phyloP scores from a whole-genome alignment of 2,888 invertebrate genomes.

The Sthenelais limicola region DNA sequence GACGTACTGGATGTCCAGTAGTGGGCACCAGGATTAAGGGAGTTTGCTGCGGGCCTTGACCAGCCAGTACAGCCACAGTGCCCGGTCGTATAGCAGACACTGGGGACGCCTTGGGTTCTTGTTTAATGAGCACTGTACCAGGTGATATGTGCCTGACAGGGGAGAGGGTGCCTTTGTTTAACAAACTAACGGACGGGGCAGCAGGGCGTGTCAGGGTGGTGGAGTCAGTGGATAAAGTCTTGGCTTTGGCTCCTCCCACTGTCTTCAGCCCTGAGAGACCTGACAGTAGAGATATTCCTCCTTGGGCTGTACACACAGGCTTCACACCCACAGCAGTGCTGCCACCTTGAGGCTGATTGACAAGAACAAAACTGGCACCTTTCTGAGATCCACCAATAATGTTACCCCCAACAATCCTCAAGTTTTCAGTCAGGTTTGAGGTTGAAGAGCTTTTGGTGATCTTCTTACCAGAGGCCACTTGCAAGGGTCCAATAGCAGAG shows the following conservation, averaged over 20 bases:
- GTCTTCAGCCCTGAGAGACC: not conserved
- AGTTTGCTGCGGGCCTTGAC: not conserved
- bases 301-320: not conserved
- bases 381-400: not conserved
- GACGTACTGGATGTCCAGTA: not conserved
- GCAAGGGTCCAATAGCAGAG: not conserved
- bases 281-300: constrained; percentile 18
- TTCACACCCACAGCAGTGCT: not conserved
- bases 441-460: not conserved
- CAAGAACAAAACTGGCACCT: constrained; percentile 9
- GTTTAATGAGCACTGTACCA: constrained; percentile 5
- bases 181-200: not conserved
- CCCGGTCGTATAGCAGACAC: not conserved
- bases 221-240: not conserved
- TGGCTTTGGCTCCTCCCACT: not conserved
- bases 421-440: not conserved
- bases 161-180: not conserved
- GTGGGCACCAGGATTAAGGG: constrained; percentile 15
- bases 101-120: not conserved
- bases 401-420: constrained; percentile 27
- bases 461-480: not conserved
- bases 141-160: not conserved
- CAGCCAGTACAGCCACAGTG: not conserved
- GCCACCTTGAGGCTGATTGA: constrained; percentile 3
- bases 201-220: not conserved